These are phyloP conservation scores for Hylyphantes graminicola DNA, from an alignment of 1,140 invertebrate species.

Conservation along the genomic window DNA sequence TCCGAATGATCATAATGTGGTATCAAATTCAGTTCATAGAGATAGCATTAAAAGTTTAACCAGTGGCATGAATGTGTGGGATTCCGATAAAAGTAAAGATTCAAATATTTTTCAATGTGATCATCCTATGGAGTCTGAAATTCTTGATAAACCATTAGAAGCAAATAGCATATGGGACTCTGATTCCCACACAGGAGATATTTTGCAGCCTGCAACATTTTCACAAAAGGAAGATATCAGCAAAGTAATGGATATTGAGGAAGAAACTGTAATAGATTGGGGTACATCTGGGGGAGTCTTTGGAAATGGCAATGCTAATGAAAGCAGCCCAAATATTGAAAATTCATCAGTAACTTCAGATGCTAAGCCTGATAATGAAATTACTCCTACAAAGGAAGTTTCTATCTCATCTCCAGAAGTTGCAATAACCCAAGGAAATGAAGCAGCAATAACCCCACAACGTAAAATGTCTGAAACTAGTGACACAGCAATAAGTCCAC, in stretches of 20 bases:
- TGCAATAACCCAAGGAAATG: no score
- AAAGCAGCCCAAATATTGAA: slow-evolving; percentile 52
- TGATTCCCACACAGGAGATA: background rate
- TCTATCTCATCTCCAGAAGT: no score
- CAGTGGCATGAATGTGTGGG: slow-evolving; percentile 21
- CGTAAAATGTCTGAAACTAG: no score
- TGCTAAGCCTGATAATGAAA: slow-evolving; percentile 52
- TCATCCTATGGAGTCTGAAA: background rate
- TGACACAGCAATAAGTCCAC: no score
- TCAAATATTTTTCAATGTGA: slow-evolving; percentile 5
- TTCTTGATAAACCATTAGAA: background rate
- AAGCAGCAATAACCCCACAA: no score
- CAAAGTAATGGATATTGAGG: slow-evolving; percentile 16
- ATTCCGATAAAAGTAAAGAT: slow-evolving; percentile 20
- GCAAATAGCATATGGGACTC: slow-evolving; percentile 30
- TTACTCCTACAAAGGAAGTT: background rate
- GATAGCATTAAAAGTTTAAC: slow-evolving; percentile 21
- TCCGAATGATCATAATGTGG: no score
- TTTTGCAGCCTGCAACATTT: slow-evolving; percentile 37
- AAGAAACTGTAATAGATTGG: background rate
- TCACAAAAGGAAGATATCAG: slow-evolving; percentile 20
- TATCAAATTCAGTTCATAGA: background rate
- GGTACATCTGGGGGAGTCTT: slow-evolving; percentile 23
- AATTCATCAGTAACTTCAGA: slow-evolving; percentile 50
- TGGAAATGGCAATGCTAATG: slow-evolving; percentile 7